A percentile compares a stretch with the other conserved stretches of the same genome.
phyloP scores from a whole-genome alignment of 1,140 invertebrate species.

The Aphaenogaster ashmeadi region DNA sequence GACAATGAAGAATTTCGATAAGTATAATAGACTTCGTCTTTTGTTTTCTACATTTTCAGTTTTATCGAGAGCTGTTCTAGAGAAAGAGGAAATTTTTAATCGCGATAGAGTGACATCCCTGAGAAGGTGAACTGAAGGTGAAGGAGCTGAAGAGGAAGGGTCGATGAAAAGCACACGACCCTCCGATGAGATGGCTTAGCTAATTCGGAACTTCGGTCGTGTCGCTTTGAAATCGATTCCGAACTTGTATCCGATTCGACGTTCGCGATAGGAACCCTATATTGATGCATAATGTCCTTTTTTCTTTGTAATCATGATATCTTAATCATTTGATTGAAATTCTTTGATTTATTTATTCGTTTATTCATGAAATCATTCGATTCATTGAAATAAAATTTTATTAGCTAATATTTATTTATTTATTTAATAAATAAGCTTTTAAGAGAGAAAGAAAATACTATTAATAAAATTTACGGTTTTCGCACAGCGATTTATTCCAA shows the following conservation, averaged over 20 bases:
- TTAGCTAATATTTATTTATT: constrained; percentile 1
- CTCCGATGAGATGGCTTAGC: constrained; percentile 38
- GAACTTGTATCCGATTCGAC: constrained; percentile 22
- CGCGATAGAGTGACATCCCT: constrained; percentile 59
- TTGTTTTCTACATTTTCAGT: constrained; percentile 5
- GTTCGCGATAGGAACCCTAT: background rate
- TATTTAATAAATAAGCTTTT: background rate
- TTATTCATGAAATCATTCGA: background rate
- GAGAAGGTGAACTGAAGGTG: constrained; percentile 19
- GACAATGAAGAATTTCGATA: background rate
- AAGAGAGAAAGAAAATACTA: background rate
- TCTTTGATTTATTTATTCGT: background rate
- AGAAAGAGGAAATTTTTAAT: constrained; percentile 37
- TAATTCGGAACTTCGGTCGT: constrained; percentile 24
- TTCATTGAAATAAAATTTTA: background rate
- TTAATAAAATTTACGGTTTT: background rate
- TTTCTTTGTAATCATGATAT: background rate
- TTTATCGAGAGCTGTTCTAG: constrained; percentile 7
- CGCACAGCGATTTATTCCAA: background rate
- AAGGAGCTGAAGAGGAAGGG: constrained; percentile 26
- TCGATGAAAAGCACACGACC: constrained; percentile 51
- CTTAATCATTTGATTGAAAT: background rate
- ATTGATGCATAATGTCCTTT: background rate
- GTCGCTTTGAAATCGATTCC: constrained; percentile 39
- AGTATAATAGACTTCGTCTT: background rate